Evolutionary conservation across 2,113 vertebrate genomes (phyloP), one percentile per base, ranked within the genome.

Genomic region (Macaca mulatta): DNA sequence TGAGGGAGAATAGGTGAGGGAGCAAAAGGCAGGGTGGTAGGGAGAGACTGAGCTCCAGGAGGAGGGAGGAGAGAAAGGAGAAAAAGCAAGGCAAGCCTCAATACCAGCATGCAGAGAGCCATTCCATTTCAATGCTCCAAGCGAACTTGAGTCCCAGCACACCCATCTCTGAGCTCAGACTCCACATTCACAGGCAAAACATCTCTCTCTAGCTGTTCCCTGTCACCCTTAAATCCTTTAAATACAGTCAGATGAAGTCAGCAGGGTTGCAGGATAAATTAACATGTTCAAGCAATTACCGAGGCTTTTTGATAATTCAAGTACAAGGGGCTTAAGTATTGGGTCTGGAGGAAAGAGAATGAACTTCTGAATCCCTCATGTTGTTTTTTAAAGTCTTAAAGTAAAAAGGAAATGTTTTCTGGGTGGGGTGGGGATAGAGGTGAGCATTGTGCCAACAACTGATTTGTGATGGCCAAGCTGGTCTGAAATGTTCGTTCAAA

Each of bases 261-360:
- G 81, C 0, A 32, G 3, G 94, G 43, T 12, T 64, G 45, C 70
- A 43, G 89, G 92, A 25, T 90, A 96, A 97, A 97, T 97, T 93
- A 96, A 92, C 97, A 94, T 93, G 96, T 38, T 96, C 79, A 74
- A 88, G 86, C 94, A 97, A 97, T 98, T 94, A 80, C 43, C 8
- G 6, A 30, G 74, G 69, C 95, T 97, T 64, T 83, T 59, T 91
- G 94, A 48, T 92, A 79, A 97, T 96, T 72, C 64, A 59, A 80
- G 95, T 93, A 89, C 48, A 45, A 94, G 81, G 8, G 50, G 43
- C 97, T 97, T 90, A 55, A 90, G 64, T 23, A 0, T 30, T 11
- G 8, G 59, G 45, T 96, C 94, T 92, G 30, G 67, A 89, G 67
- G 81, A 96, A 69, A 82, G 85, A 82, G 64, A 94, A 82, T 40